Conservation (phyloP, 2,113 vertebrate genomes). For the Sminthopsis crassicaudata region DNA sequence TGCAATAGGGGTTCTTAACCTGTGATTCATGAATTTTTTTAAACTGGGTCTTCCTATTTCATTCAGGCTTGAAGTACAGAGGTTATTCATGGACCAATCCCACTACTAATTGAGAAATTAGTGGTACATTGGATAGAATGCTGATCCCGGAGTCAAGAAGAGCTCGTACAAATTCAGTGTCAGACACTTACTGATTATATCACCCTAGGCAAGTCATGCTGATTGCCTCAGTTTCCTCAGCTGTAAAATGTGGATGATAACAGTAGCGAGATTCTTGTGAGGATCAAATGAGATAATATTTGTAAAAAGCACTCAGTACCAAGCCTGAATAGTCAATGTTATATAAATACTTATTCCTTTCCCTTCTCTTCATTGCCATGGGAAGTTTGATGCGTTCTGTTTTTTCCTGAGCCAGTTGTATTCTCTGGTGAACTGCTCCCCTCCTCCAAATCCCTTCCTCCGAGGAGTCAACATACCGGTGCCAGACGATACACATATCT, state of each 20-base stretch:
- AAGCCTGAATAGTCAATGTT: background rate
- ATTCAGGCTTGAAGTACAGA: background rate
- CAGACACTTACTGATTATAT: background rate
- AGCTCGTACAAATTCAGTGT: background rate
- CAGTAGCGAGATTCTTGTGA: background rate
- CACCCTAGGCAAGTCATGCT: background rate
- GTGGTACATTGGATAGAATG: background rate
- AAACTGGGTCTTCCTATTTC: background rate
- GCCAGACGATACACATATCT: background rate
- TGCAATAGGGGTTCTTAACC: background rate
- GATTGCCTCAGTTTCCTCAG: background rate
- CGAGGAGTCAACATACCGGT: background rate
- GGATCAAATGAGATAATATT: background rate
- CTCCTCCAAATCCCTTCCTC: background rate
- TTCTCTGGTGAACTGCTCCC: background rate
- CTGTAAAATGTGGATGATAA: background rate
- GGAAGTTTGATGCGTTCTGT: background rate
- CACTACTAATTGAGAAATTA: background rate
- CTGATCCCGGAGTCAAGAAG: background rate
- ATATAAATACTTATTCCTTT: background rate
- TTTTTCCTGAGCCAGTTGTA: background rate
- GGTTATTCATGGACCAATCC: background rate
- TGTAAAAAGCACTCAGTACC: background rate
- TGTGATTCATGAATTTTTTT: background rate
- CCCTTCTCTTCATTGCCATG: background rate